These are phyloP conservation scores for Allophyes oxyacanthae DNA, from an alignment of 2,888 invertebrate genomes.

Conservation along the genomic window DNA sequence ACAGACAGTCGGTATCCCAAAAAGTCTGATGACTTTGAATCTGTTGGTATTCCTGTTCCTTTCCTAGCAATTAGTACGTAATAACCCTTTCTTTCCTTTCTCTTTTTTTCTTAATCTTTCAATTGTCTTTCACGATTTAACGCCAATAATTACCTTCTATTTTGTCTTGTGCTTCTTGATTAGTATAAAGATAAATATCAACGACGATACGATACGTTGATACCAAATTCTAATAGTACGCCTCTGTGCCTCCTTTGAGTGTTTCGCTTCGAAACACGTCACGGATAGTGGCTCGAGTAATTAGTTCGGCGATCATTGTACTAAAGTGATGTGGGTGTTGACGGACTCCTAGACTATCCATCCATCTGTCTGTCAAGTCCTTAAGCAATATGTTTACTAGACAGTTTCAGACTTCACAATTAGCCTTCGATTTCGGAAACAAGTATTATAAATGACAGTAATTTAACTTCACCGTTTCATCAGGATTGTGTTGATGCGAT, in stretches of 20 bases:
- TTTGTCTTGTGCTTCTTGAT: no score
- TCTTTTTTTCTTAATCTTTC: no score
- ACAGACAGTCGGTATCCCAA: no score
- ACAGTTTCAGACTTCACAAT: slow-evolving; percentile 12
- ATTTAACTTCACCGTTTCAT: slow-evolving; percentile 9
- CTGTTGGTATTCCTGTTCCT: no score
- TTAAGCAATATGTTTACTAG: slow-evolving; percentile 20
- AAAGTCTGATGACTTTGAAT: no score
- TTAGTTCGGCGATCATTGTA: slow-evolving; percentile 35
- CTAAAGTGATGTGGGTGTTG: slow-evolving; percentile 28
- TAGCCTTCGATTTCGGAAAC: slow-evolving; percentile 7
- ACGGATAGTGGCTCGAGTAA: slow-evolving; percentile 25
- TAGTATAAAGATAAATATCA: no score
- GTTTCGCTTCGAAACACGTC: slow-evolving; percentile 1
- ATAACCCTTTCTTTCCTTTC: no score
- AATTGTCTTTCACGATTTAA: no score
- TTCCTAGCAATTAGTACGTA: no score
- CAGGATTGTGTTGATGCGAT: no score
- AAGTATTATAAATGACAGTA: slow-evolving; percentile 11
- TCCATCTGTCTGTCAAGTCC: slow-evolving; percentile 25
- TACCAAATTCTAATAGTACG: neutral
- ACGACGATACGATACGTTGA: no score
- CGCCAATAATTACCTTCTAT: no score
- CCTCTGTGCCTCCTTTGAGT: neutral
- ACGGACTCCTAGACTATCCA: slow-evolving; percentile 14